A percentile compares a stretch with the other conserved stretches of the same genome.
These are phyloP conservation scores for Pogonocherus hispidulus DNA, from an alignment of 2,888 invertebrate genomes.

Conservation along the genomic window DNA sequence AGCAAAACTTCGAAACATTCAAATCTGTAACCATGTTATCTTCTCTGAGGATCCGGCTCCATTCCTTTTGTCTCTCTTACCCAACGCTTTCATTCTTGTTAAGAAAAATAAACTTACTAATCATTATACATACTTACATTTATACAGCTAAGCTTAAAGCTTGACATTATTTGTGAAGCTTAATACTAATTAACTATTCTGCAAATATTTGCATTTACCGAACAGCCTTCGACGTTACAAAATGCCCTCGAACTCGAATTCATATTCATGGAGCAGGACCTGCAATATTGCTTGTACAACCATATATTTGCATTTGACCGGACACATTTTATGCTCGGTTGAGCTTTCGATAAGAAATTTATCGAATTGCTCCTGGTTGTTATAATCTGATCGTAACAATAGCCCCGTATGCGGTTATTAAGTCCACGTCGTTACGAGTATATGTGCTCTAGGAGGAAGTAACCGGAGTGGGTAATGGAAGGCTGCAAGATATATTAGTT, in stretches of 20 bases:
- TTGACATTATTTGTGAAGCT: no score
- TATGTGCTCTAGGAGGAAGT: background rate
- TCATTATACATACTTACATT: background rate
- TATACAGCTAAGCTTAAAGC: no score
- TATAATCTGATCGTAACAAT: constrained; percentile 19
- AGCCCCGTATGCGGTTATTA: background rate
- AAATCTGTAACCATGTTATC: no score
- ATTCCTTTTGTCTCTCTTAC: no score
- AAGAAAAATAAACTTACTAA: no score
- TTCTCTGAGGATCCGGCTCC: no score
- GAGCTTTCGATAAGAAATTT: constrained; percentile 21
- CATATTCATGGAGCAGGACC: background rate
- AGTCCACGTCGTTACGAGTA: background rate
- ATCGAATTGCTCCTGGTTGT: constrained; percentile 10
- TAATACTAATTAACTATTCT: background rate
- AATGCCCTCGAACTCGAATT: background rate
- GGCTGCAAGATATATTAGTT: constrained; percentile 14
- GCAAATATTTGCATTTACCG: constrained; percentile 13
- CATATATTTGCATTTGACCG: constrained; percentile 24
- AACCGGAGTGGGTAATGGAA: constrained; percentile 10
- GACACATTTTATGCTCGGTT: constrained; percentile 14
- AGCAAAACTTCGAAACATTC: no score
- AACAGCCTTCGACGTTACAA: background rate
- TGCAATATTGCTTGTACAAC: constrained; percentile 3
- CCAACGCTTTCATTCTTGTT: no score